Evolutionary conservation across 2,113 vertebrate genomes (phyloP).

Genomic region (Myrmecophaga tridactyla): DNA sequence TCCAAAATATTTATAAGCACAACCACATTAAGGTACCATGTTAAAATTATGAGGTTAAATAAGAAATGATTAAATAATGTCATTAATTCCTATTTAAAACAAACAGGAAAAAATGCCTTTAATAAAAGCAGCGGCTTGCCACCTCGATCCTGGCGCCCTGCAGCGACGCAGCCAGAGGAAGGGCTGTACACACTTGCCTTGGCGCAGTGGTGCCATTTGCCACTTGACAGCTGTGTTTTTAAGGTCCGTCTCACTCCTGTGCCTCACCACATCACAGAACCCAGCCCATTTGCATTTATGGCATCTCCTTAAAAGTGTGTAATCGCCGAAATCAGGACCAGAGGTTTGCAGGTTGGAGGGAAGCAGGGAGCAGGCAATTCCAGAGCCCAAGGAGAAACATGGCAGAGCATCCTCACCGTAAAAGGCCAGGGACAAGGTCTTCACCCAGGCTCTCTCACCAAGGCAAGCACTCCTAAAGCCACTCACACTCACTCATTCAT

Average conservation of each 20-base stretch:
- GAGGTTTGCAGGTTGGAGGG: neutral
- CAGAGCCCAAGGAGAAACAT: neutral
- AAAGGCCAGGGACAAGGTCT: neutral
- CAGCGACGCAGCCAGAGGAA: fast-evolving
- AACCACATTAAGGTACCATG: neutral
- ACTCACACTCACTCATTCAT: fast-evolving
- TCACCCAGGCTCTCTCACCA: fast-evolving
- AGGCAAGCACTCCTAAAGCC: no score
- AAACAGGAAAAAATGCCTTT: neutral
- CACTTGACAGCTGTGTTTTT: neutral
- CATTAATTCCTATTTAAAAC: neutral
- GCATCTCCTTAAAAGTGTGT: neutral
- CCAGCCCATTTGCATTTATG: neutral
- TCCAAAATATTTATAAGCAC: neutral
- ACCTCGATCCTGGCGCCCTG: fast-evolving
- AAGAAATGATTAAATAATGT: neutral
- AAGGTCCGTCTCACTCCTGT: neutral
- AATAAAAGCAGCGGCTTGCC: neutral
- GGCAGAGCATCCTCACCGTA: neutral
- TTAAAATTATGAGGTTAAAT: neutral
- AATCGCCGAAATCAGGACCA: neutral
- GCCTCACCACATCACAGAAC: neutral
- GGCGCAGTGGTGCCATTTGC: neutral
- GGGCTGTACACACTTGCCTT: fast-evolving
- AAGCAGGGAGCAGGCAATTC: neutral